Evolutionary conservation across 1,140 invertebrate species (phyloP).

Genomic region (Zaprionus taronus): DNA sequence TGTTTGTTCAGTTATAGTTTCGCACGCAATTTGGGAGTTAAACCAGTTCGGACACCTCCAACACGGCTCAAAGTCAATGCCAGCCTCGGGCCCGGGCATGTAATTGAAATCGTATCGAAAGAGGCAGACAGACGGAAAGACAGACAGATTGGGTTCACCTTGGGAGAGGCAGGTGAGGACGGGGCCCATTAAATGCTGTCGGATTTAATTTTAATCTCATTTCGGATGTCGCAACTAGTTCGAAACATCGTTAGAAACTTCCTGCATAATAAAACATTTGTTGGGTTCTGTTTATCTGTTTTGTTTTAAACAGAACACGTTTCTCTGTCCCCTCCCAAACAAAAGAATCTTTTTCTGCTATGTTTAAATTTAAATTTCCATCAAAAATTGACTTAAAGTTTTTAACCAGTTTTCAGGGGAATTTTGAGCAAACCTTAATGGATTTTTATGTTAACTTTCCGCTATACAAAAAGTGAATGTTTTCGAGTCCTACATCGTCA

Average conservation of each 20-base stretch:
- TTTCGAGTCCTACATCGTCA: not conserved
- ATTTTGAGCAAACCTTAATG: not conserved
- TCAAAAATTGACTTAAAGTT: constrained; percentile 15
- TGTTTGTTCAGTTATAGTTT: constrained; percentile 21
- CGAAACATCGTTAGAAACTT: constrained; percentile 8
- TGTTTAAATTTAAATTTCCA: constrained; percentile 49
- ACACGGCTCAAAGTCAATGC: constrained; percentile 48
- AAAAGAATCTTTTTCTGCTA: constrained; percentile 50
- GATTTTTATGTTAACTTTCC: not conserved
- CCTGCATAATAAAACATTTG: constrained; percentile 15
- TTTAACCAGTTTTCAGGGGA: constrained; percentile 15
- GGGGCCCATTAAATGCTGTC: constrained; percentile 14
- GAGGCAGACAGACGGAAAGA: not conserved
- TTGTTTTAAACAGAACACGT: constrained; percentile 9
- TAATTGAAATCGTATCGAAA: constrained; percentile 43
- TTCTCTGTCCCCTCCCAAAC: constrained; percentile 16
- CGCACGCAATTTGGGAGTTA: constrained; percentile 15
- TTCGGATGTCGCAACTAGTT: constrained; percentile 4
- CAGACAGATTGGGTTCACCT: constrained; percentile 9
- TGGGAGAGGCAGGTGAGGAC: constrained; percentile 11
- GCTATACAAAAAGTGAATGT: not conserved
- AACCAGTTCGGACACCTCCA: constrained; percentile 15
- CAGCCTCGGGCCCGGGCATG: constrained; percentile 6
- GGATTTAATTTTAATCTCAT: constrained; percentile 26
- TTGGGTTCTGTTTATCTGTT: not conserved